These are phyloP conservation scores for Drosophila testacea DNA, from an alignment of 2,888 invertebrate species.

Conservation along the genomic window DNA sequence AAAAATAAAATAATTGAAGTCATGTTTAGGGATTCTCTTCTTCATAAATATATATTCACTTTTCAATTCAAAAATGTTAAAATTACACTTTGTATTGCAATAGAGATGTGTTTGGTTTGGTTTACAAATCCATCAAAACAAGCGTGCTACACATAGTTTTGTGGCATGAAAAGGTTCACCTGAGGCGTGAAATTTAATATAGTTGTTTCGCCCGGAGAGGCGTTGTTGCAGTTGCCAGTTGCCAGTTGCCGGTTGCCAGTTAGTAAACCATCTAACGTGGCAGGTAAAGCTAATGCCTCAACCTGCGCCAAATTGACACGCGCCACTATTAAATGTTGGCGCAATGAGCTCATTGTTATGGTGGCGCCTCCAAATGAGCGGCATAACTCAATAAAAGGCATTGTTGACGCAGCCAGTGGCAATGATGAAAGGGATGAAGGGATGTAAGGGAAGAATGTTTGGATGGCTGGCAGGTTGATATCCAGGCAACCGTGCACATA, in stretches of 20 bases:
- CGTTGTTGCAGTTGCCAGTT: slow-evolving; percentile 15
- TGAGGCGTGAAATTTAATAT: slow-evolving; percentile 50
- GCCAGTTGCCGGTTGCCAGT: not conserved
- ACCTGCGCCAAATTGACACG: slow-evolving; percentile 74
- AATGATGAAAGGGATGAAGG: not conserved
- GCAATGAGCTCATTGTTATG: slow-evolving; percentile 78
- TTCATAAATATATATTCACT: not conserved
- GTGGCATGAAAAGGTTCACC: slow-evolving; percentile 14
- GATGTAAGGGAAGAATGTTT: slow-evolving; percentile 1
- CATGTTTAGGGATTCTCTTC: too few species aligned
- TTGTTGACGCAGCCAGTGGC: slow-evolving; percentile 56
- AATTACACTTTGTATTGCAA: not conserved
- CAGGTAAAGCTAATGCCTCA: slow-evolving; percentile 56
- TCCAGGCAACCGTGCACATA: slow-evolving; percentile 77
- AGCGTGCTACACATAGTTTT: slow-evolving; percentile 13
- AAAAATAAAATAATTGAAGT: too few species aligned
- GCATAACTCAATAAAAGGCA: slow-evolving; percentile 79
- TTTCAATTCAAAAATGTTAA: not conserved
- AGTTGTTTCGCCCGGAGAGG: not conserved
- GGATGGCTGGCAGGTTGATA: slow-evolving; percentile 24
- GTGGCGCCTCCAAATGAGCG: slow-evolving; percentile 74
- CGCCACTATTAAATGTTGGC: slow-evolving; percentile 73
- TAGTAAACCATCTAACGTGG: slow-evolving; percentile 18
- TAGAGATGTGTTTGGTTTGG: slow-evolving; percentile 12
- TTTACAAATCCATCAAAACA: slow-evolving; percentile 18